These are phyloP conservation scores for Cantharis flavilabris DNA, from an alignment of 2,888 invertebrate species.

Conservation along the genomic window DNA sequence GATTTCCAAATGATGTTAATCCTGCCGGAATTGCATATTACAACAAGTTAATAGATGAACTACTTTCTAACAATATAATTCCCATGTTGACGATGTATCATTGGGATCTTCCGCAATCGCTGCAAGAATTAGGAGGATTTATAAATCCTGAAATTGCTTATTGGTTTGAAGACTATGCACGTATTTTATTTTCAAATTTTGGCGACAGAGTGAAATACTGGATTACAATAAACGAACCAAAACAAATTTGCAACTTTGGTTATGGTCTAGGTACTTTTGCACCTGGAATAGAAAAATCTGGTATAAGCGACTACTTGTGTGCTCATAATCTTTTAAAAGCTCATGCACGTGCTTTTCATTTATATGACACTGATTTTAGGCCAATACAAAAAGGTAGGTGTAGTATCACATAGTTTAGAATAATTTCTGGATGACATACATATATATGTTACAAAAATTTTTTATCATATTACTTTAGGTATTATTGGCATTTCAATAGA, in stretches of 20 bases:
- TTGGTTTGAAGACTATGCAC: conserved; percentile 64
- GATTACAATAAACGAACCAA: conserved; percentile 62
- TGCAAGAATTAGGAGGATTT: conserved; percentile 39
- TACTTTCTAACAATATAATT: conserved; percentile 56
- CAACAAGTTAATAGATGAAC: conserved; percentile 61
- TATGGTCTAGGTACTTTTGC: conserved; percentile 36
- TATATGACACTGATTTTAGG: conserved; percentile 40
- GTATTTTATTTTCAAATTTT: conserved; percentile 51
- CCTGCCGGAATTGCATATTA: conserved; percentile 67
- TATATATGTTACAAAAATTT: too few species aligned
- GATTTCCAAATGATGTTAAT: conserved; percentile 59
- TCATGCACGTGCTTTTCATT: conserved; percentile 40
- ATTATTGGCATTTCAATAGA: conserved; percentile 61
- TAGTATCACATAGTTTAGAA: too few species aligned
- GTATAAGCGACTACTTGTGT: too few species aligned
- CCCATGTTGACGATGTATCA: conserved; percentile 70
- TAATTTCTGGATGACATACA: too few species aligned
- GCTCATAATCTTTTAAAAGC: too few species aligned
- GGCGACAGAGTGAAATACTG: conserved; percentile 53
- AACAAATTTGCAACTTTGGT: conserved; percentile 40
- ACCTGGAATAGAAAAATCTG: too few species aligned
- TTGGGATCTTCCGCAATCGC: conserved; percentile 65
- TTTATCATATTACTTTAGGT: conserved; percentile 34
- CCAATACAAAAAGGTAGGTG: conserved; percentile 34
- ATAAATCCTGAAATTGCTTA: conserved; percentile 10